Evolutionary conservation across 1,140 invertebrate genomes (phyloP).

Genomic region (Neoseiulus cucumeris): DNA sequence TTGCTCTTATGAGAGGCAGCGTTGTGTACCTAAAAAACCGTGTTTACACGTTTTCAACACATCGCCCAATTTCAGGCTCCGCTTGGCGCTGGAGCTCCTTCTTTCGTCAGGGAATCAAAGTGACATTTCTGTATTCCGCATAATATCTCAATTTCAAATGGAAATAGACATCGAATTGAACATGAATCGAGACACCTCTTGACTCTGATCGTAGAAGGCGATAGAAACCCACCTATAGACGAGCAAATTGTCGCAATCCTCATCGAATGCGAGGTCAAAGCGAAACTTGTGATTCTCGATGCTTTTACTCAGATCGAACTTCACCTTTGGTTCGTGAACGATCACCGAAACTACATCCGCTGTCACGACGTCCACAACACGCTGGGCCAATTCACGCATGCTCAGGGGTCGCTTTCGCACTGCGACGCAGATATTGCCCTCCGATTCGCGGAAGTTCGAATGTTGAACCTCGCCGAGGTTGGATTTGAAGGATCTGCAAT

Average conservation of each 20-base stretch:
- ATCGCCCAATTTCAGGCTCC: no score
- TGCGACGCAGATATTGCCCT: neutral
- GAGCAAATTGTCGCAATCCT: constrained; percentile 32
- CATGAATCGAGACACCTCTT: no score
- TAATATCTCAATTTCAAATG: no score
- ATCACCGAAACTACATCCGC: constrained; percentile 34
- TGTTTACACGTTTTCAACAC: no score
- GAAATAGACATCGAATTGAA: neutral
- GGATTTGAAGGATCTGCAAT: no score
- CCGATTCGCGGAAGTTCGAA: neutral
- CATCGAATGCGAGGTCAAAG: constrained; percentile 38
- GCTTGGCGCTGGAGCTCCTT: no score
- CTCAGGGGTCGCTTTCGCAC: constrained; percentile 34
- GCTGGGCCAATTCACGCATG: constrained; percentile 26
- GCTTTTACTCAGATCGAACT: constrained; percentile 37
- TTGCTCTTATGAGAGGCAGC: constrained; percentile 34
- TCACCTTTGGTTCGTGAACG: constrained; percentile 34
- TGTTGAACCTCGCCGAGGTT: no score
- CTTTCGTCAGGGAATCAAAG: no score
- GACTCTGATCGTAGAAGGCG: no score
- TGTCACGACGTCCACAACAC: constrained; percentile 31
- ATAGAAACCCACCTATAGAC: constrained; percentile 32
- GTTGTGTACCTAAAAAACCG: constrained; percentile 25
- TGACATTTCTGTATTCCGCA: no score
- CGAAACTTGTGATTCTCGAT: constrained; percentile 36